A percentile compares a stretch with the other conserved stretches of the same genome.
Conservation (phyloP, 2,113 vertebrate species). For the Verasper variegatus region DNA sequence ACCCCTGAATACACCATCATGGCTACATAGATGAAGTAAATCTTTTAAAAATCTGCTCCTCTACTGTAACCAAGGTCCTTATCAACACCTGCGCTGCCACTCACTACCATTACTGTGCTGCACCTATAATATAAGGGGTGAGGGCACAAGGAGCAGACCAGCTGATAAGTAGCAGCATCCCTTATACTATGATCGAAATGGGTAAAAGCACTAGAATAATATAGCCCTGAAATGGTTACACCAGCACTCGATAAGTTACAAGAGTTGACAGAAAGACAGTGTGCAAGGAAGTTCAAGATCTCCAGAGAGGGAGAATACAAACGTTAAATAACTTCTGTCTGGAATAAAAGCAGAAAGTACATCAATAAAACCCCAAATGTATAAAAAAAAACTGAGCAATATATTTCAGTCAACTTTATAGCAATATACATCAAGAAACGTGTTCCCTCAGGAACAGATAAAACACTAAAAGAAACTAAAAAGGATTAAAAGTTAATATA, state of each 20-base stretch:
- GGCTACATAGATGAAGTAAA: neutral
- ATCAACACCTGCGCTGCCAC: constrained; percentile 3
- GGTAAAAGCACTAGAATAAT: neutral
- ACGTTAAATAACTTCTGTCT: neutral
- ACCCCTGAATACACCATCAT: neutral
- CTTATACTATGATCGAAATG: neutral
- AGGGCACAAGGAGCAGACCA: neutral
- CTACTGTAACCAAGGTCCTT: neutral
- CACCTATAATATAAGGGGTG: constrained; percentile 12
- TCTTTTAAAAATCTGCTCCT: constrained; percentile 2
- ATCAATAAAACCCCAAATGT: constrained; percentile 16
- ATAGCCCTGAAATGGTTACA: neutral
- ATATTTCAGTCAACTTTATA: neutral
- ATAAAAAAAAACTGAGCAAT: no score
- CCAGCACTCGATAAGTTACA: no score
- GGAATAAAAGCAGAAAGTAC: neutral
- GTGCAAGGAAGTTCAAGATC: neutral
- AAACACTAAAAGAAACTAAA: neutral
- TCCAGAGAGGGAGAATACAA: neutral
- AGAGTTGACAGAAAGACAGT: no score
- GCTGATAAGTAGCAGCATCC: neutral
- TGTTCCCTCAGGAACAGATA: neutral
- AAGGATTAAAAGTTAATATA: neutral
- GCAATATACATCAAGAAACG: neutral
- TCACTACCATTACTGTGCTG: neutral